phyloP scores from a whole-genome alignment of 2,797 vertebrate species.

The Esox lucius region DNA sequence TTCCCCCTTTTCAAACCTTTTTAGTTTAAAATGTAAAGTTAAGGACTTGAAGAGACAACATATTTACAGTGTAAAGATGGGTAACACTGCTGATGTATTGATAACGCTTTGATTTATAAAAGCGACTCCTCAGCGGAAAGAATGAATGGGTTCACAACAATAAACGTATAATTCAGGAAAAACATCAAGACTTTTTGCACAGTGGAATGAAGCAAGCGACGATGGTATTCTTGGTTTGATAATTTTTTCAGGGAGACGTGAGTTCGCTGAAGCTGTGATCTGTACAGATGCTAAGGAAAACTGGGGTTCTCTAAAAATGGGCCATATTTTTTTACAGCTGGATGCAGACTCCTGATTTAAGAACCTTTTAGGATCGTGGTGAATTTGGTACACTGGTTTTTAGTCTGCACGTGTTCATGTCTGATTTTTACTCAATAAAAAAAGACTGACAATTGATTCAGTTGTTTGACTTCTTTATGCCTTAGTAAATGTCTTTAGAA shows the following conservation, averaged over 20 bases:
- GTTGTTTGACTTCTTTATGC: not conserved
- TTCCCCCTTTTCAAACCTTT: conserved; percentile 39
- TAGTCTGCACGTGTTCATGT: conserved; percentile 95
- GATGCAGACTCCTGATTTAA: conserved; percentile 89
- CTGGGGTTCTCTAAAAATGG: conserved; percentile 78
- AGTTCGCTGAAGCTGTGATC: conserved; percentile 78
- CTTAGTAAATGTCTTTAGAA: not conserved
- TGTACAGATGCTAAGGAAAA: conserved; percentile 78
- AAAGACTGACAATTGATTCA: conserved; percentile 45
- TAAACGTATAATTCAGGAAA: conserved; percentile 71
- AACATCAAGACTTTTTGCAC: conserved; percentile 84
- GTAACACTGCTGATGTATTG: conserved; percentile 63
- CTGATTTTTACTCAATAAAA: conserved; percentile 96
- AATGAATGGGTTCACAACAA: conserved; percentile 54
- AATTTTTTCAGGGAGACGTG: conserved; percentile 49
- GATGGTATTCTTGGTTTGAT: conserved; percentile 42
- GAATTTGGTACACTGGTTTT: conserved; percentile 97
- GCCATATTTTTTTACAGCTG: conserved; percentile 85
- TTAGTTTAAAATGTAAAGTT: conserved; percentile 70
- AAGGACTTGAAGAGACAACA: conserved; percentile 68
- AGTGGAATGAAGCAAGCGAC: conserved; percentile 81
- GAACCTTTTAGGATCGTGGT: conserved; percentile 86
- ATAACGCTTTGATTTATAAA: conserved; percentile 85
- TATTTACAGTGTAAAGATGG: conserved; percentile 83
- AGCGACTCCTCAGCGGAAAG: conserved; percentile 68